These are phyloP conservation scores for Cryptomyrus ogoouensis DNA, from an alignment of 2,113 vertebrate genomes.

Conservation along the genomic window DNA sequence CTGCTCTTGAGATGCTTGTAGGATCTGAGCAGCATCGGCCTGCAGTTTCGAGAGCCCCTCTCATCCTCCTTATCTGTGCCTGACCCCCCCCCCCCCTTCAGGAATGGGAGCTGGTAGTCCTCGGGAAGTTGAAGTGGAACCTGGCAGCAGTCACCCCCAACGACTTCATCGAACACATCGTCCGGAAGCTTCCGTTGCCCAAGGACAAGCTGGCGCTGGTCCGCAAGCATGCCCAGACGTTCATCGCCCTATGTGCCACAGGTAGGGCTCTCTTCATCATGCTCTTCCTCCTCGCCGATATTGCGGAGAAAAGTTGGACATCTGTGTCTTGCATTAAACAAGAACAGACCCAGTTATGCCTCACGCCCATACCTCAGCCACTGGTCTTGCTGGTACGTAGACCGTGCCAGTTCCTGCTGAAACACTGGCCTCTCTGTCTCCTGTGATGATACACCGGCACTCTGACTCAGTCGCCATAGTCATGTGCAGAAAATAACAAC, in stretches of 20 bases:
- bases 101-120: slow-evolving; percentile 93
- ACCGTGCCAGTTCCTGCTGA: background rate
- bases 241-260: slow-evolving; percentile 92
- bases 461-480: background rate
- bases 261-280: slow-evolving; percentile 55
- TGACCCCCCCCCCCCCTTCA: slow-evolving; percentile 38
- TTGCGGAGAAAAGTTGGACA: background rate
- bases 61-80: background rate
- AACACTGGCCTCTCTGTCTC: background rate
- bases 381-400: background rate
- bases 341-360: background rate
- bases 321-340: background rate
- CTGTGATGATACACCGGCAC: background rate
- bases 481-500: background rate
- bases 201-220: slow-evolving; percentile 79
- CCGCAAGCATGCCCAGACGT: slow-evolving; percentile 86
- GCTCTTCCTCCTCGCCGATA: background rate
- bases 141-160: slow-evolving; percentile 87
- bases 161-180: slow-evolving; percentile 92
- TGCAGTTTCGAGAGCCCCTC: background rate
- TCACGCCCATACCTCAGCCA: no score
- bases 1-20: background rate
- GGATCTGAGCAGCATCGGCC: background rate
- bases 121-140: slow-evolving; percentile 97
- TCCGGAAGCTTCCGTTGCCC: slow-evolving; percentile 80